phyloP scores from a whole-genome alignment of 2,797 vertebrate species.

The Orientallactaga sibirica region DNA sequence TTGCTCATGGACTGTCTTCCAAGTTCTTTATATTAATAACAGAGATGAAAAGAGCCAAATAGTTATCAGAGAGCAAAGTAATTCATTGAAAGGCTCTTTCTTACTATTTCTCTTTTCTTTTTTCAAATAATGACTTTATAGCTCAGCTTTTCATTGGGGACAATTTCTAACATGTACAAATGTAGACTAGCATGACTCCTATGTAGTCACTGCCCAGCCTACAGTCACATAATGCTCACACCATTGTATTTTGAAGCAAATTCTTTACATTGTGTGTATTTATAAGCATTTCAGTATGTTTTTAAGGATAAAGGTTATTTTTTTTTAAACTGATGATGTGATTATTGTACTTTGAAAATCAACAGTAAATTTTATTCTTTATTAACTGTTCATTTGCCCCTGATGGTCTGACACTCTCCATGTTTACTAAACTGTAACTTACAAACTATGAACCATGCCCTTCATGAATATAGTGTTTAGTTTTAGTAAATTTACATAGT shows the following conservation, averaged over 20 bases:
- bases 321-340: neutral
- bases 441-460: slow-evolving; percentile 4
- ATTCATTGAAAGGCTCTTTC: neutral
- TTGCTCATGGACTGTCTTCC: neutral
- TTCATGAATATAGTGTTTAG: neutral
- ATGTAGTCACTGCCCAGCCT: neutral
- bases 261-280: neutral
- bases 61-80: neutral
- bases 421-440: slow-evolving; percentile 53
- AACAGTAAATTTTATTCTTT: slow-evolving; percentile 45
- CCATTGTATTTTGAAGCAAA: neutral
- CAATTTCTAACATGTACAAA: neutral
- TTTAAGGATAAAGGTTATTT: slow-evolving; percentile 39
- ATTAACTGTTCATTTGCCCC: slow-evolving; percentile 4
- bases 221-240: accelerated
- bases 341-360: slow-evolving; percentile 2
- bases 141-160: neutral
- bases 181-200: neutral
- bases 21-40: neutral
- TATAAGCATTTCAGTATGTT: slow-evolving; percentile 40
- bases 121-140: slow-evolving; percentile 8
- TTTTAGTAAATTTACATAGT: slow-evolving; percentile 35
- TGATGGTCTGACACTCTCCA: neutral
- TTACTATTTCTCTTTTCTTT: neutral
- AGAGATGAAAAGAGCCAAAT: neutral